These are phyloP conservation scores for Sesamia inferens DNA, from an alignment of 2,888 invertebrate genomes.

Conservation along the genomic window DNA sequence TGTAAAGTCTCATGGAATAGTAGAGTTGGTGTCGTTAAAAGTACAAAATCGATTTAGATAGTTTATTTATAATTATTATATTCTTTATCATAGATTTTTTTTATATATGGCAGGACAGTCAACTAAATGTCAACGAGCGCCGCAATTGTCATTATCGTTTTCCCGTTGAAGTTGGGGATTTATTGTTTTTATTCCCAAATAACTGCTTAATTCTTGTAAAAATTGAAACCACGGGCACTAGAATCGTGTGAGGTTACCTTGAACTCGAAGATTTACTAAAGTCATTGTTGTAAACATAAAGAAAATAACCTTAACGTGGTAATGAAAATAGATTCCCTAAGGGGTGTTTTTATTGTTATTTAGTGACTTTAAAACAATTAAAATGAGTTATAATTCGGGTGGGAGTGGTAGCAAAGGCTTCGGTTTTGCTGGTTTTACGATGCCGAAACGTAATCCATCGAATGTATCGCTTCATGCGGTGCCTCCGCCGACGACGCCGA, in stretches of 20 bases:
- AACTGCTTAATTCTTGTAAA: conserved; percentile 15
- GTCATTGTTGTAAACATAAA: conserved; percentile 34
- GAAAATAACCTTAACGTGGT: conserved; percentile 61
- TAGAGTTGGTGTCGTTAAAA: too few species aligned
- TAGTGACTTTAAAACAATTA: conserved; percentile 59
- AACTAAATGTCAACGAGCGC: conserved; percentile 46
- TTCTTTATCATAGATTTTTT: neutral
- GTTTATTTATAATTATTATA: too few species aligned
- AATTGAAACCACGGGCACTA: conserved; percentile 25
- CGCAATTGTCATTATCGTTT: conserved; percentile 56
- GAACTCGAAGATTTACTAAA: conserved; percentile 6
- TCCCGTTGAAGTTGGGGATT: conserved; percentile 47
- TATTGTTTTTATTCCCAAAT: conserved; percentile 54
- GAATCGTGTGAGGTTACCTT: conserved; percentile 11
- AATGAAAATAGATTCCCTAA: conserved; percentile 58
- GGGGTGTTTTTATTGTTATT: conserved; percentile 55
- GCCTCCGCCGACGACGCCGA: conserved; percentile 88
- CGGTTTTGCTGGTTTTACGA: conserved; percentile 92
- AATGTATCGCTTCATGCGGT: conserved; percentile 90
- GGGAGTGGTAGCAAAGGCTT: conserved; percentile 92
- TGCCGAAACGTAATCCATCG: conserved; percentile 89
- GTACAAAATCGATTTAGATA: too few species aligned
- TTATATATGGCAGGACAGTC: conserved; percentile 11
- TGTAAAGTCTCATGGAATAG: too few species aligned
- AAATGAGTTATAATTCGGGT: conserved; percentile 92